Base-by-base conservation (phyloP, 2,888 invertebrate genomes). In the Synergus gifuensis region DNA sequence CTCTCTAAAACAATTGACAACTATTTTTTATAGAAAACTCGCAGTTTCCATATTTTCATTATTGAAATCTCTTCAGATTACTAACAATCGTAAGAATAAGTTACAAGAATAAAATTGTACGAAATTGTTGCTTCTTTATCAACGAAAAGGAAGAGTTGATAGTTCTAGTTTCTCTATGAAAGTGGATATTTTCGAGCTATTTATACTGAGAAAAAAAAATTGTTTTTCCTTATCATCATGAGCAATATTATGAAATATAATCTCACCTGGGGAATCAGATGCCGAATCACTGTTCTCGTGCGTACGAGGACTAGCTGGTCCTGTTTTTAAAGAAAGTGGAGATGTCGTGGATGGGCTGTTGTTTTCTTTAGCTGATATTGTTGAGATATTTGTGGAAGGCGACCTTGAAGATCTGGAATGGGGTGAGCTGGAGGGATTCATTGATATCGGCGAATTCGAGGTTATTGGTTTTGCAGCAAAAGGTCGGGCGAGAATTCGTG, bases 211-310 rank as follows among this genome's bases (percentile, higher is more conserved):
- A 28, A 22, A 22, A 0, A 22, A 28, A 28, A 28, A 28, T 3
- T 3, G 28, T 28, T 28, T 28, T 3, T 28, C 3, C 28, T 28
- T 28, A 28, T 28, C 28, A 28, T 28, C 2, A 3, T 3, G 28
- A 28, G 28, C 28, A 3, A 28, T 28, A 28, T 28, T 28, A 28
- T 36, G n/a, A 67, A 36, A 28, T 76, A 12, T 62, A 54, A 42
- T 58, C 64, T 82, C 84, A 90, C 90, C 90, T 79, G 89, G 87
- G 46, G 88, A 88, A 78, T 86, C 86, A 7, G 90, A 86, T 18
- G 86, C 86, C 7, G 88, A 86, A 76, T 87, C 88, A 79, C 86
- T 88, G 79, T 88, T 87, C 78, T 88, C 88, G 46, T 85, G 84
- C 18, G 85, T 78, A 44, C 87, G 85, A 0, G 89, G 87, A 79